A percentile compares a stretch with the other conserved stretches of the same genome.
Conservation (phyloP, 2,797 vertebrate genomes). For the Garrulus glandarius region DNA sequence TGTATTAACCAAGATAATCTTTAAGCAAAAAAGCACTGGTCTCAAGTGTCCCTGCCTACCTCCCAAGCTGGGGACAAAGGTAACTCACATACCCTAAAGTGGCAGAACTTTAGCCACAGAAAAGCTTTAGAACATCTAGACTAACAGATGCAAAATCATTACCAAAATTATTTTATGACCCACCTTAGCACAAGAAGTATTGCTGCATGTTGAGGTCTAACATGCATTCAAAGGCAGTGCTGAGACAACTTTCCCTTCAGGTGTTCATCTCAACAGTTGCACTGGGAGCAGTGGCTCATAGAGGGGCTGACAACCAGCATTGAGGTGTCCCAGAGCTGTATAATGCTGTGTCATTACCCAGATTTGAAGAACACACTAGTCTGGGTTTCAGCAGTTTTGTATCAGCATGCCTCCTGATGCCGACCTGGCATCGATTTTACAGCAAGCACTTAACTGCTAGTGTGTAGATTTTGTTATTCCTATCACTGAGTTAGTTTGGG, state of each 20-base stretch:
- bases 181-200: background rate
- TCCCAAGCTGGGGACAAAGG: background rate
- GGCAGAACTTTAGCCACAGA: background rate
- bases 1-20: background rate
- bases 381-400: background rate
- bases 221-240: background rate
- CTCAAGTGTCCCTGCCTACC: background rate
- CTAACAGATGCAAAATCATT: background rate
- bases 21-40: background rate
- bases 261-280: background rate
- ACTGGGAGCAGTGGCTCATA: background rate
- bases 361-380: background rate
- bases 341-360: background rate
- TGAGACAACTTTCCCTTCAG: background rate
- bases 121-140: background rate
- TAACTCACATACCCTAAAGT: background rate
- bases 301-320: background rate
- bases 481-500: background rate
- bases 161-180: background rate
- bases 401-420: background rate
- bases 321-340: background rate
- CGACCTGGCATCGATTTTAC: background rate
- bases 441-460: background rate
- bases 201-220: background rate
- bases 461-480: background rate